Conservation (phyloP, 92 coral and sea anemone species). For the Zoanthus solanderi region DNA sequence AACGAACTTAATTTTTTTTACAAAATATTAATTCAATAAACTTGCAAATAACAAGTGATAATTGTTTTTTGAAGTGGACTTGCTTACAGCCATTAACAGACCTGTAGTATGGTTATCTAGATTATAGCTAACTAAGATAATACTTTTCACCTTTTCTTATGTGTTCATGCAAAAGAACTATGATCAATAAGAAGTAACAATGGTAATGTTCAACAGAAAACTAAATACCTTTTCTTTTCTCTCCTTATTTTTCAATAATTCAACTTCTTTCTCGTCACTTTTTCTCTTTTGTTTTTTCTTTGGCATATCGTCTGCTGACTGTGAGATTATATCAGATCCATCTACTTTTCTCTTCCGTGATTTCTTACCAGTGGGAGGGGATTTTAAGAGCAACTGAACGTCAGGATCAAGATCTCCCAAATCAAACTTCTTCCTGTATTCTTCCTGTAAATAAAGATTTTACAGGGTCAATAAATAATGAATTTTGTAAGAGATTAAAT, state of each 20-base stretch:
- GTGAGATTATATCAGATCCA: constrained; percentile 48
- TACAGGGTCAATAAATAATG: too few relatives aligned
- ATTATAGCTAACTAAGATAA: background rate
- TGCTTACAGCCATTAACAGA: too few relatives aligned
- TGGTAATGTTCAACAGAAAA: background rate
- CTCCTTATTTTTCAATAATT: constrained; percentile 42
- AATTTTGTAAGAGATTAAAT: too few relatives aligned
- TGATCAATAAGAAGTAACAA: background rate
- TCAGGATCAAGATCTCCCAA: constrained; percentile 78
- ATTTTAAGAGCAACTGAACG: constrained; percentile 63
- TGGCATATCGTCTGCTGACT: background rate
- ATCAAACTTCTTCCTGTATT: constrained; percentile 84
- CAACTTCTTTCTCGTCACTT: constrained; percentile 53
- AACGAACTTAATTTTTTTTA: too few relatives aligned
- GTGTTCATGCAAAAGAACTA: too few relatives aligned
- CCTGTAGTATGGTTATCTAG: too few relatives aligned
- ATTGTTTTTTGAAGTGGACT: too few relatives aligned
- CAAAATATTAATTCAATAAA: too few relatives aligned
- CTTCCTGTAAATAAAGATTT: constrained; percentile 56
- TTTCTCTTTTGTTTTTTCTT: constrained; percentile 77
- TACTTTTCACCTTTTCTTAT: too few relatives aligned
- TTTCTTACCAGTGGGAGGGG: constrained; percentile 63
- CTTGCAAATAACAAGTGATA: too few relatives aligned
- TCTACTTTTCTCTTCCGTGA: constrained; percentile 77
- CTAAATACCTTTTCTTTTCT: constrained; percentile 27